Percentiles rank a stretch among this genome's conserved stretches.
These are phyloP conservation scores for Alethe castanea DNA, from an alignment of 2,113 vertebrate species.

Conservation along the genomic window DNA sequence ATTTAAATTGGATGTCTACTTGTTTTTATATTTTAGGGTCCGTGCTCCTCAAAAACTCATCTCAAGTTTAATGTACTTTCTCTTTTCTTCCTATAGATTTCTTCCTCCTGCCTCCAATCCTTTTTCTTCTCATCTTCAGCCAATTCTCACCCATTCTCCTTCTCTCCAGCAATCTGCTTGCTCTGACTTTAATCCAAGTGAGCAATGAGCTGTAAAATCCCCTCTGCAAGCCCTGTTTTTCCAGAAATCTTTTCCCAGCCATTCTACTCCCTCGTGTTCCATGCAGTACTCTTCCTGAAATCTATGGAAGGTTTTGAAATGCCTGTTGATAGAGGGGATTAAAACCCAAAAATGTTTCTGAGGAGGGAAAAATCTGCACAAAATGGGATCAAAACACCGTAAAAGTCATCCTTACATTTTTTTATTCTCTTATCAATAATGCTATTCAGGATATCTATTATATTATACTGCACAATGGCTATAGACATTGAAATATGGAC, in stretches of 20 bases:
- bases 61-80: not conserved
- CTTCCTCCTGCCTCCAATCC: not conserved
- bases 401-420: not conserved
- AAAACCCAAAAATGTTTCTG: not conserved
- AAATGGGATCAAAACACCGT: not conserved
- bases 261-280: not conserved
- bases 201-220: slow-evolving; percentile 12
- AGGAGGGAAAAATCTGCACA: not conserved
- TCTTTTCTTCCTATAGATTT: not conserved
- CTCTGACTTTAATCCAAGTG: not conserved
- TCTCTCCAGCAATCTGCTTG: not conserved
- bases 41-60: not conserved
- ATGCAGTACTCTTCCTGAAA: not conserved
- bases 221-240: not conserved
- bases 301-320: not conserved
- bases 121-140: not conserved
- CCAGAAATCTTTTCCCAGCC: not conserved
- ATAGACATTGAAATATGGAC: not conserved
- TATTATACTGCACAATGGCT: not conserved
- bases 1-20: not conserved
- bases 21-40: not conserved
- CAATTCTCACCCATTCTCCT: not conserved
- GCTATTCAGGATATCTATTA: not conserved
- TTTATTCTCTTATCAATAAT: not conserved
- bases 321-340: not conserved